A percentile compares a stretch with the other conserved stretches of the same genome.
These are phyloP conservation scores for Arge pagana DNA, from an alignment of 2,888 invertebrate species.

Conservation along the genomic window DNA sequence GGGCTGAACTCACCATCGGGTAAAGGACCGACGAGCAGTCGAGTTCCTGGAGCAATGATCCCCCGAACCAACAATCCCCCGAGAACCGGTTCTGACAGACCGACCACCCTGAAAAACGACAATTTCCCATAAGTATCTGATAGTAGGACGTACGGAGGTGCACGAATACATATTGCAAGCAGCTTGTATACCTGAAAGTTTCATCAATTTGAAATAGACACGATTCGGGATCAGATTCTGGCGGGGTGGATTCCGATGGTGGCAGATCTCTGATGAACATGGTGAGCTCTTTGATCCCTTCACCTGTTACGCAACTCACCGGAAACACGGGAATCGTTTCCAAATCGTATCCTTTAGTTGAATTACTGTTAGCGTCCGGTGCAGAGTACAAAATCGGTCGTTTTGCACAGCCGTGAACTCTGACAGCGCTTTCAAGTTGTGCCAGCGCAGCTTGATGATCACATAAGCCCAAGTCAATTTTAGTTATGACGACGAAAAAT, in stretches of 20 bases:
- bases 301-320: conserved; percentile 89
- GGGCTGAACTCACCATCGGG: conserved; percentile 78
- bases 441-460: conserved; percentile 45
- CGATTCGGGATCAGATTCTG: conserved; percentile 53
- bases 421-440: conserved; percentile 47
- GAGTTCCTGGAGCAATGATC: conserved; percentile 81
- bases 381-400: conserved; percentile 40
- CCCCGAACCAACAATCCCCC: conserved; percentile 87
- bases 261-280: conserved; percentile 85
- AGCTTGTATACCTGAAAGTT: conserved; percentile 74
- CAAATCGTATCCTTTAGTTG: conserved; percentile 38
- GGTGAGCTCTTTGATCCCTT: conserved; percentile 80
- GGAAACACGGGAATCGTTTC: conserved; percentile 78
- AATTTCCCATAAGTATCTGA: not conserved
- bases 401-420: conserved; percentile 49
- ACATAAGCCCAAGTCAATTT: conserved; percentile 79
- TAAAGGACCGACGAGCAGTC: conserved; percentile 76
- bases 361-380: conserved; percentile 36
- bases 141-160: not conserved
- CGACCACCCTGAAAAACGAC: conserved; percentile 67
- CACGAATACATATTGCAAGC: not conserved
- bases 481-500: conserved; percentile 92
- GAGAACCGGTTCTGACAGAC: conserved; percentile 76
- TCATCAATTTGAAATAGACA: conserved; percentile 88
- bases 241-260: conserved; percentile 43